phyloP scores from a whole-genome alignment of 2,797 vertebrate species.

The Eleutherodactylus coqui region DNA sequence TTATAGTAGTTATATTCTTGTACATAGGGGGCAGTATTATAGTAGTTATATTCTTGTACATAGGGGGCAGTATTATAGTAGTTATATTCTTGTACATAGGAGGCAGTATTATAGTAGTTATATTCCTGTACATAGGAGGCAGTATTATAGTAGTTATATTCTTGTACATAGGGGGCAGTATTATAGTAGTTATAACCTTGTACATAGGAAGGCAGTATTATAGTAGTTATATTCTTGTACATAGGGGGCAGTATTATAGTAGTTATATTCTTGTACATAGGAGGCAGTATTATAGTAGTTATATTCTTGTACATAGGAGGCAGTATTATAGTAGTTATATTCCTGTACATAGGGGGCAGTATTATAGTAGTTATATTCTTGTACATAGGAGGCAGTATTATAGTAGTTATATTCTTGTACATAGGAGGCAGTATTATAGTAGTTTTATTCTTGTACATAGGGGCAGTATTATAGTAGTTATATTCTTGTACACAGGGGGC shows the following conservation, averaged over 20 bases:
- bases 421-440: not conserved
- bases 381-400: not conserved
- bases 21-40: conserved; percentile 5
- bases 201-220: too few species aligned
- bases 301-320: not conserved
- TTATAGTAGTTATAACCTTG: too few species aligned
- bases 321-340: conserved; percentile 2
- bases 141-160: too few species aligned
- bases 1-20: conserved; percentile 8
- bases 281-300: not conserved
- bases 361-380: conserved; percentile 9
- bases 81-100: too few species aligned
- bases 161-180: too few species aligned
- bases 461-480: conserved; percentile 11
- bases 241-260: not conserved
- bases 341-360: not conserved
- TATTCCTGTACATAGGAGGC: too few species aligned
- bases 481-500: conserved; percentile 3
- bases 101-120: too few species aligned
- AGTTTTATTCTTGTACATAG: conserved; percentile 5
- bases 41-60: conserved; percentile 7
- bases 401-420: not conserved
- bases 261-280: conserved; percentile 1
- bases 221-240: too few species aligned
- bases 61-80: too few species aligned